Percentiles rank a stretch among this genome's conserved stretches.
These are phyloP conservation scores for Oostethus manadensis DNA, from an alignment of 2,113 vertebrate species.

Conservation along the genomic window DNA sequence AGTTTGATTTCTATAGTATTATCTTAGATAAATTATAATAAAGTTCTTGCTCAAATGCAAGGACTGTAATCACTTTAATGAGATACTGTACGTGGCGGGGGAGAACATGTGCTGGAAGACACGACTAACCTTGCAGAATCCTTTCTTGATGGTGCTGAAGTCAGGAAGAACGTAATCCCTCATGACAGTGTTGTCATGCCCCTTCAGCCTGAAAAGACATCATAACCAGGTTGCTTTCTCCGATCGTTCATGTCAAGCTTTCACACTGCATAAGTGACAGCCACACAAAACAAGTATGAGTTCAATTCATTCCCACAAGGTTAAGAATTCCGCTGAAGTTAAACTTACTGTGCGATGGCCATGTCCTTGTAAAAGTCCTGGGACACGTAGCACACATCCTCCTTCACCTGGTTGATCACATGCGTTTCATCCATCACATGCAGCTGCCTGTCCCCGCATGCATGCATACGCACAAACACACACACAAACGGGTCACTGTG, in stretches of 20 bases:
- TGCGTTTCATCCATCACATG: constrained; percentile 99
- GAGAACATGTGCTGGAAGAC: neutral
- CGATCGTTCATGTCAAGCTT: too few species aligned
- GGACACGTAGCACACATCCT: constrained; percentile 97
- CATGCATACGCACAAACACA: too few species aligned
- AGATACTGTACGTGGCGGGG: too few species aligned
- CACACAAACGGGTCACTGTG: neutral
- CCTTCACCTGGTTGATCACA: constrained; percentile 97
- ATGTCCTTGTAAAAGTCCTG: constrained; percentile 94
- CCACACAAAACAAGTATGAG: too few species aligned
- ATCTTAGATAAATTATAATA: too few species aligned
- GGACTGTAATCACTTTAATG: too few species aligned
- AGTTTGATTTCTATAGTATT: neutral
- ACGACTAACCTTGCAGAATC: constrained; percentile 89
- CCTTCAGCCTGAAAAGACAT: constrained; percentile 78
- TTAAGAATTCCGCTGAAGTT: too few species aligned
- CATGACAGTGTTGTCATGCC: constrained; percentile 89
- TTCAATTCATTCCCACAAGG: too few species aligned
- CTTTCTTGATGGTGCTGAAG: constrained; percentile 97
- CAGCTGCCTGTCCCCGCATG: constrained; percentile 74
- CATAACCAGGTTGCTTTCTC: too few species aligned
- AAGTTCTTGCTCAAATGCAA: neutral
- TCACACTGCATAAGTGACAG: too few species aligned
- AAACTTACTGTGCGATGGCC: constrained; percentile 87
- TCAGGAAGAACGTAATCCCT: constrained; percentile 96